phyloP scores from a whole-genome alignment of 2,888 invertebrate species.

The Lasioglossum oenotherae region DNA sequence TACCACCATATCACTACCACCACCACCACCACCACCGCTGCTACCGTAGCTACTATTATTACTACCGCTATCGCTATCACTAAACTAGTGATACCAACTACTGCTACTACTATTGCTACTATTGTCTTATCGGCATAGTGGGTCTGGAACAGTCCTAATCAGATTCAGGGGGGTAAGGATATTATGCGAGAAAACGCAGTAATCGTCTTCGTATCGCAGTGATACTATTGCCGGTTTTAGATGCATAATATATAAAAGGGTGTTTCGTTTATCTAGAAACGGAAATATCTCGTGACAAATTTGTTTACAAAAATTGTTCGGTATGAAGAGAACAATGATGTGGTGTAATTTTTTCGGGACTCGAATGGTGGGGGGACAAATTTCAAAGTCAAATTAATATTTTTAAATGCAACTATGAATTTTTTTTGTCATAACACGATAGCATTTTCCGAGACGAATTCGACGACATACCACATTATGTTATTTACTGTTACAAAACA shows the following conservation, averaged over 20 bases:
- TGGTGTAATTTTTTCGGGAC: no score
- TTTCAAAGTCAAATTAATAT: no score
- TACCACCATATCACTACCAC: background rate
- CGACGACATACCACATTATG: no score
- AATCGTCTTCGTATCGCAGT: constrained; percentile 63
- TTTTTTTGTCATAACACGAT: no score
- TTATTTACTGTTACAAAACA: no score
- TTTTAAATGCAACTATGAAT: no score
- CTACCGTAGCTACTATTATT: background rate
- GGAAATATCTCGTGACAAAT: no score
- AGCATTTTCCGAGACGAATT: no score
- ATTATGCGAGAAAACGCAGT: constrained; percentile 78
- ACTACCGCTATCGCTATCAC: background rate
- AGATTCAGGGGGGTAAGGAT: constrained; percentile 80
- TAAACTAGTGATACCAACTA: background rate
- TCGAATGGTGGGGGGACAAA: no score
- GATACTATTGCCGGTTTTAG: background rate
- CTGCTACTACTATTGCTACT: background rate
- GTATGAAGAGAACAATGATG: no score
- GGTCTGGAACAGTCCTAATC: constrained; percentile 85
- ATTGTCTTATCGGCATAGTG: constrained; percentile 69
- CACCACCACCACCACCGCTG: background rate
- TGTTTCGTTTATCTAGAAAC: no score
- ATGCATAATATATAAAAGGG: background rate
- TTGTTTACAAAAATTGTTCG: no score